These are phyloP conservation scores for Phthorimaea operculella DNA, from an alignment of 1,140 invertebrate species.

Conservation along the genomic window DNA sequence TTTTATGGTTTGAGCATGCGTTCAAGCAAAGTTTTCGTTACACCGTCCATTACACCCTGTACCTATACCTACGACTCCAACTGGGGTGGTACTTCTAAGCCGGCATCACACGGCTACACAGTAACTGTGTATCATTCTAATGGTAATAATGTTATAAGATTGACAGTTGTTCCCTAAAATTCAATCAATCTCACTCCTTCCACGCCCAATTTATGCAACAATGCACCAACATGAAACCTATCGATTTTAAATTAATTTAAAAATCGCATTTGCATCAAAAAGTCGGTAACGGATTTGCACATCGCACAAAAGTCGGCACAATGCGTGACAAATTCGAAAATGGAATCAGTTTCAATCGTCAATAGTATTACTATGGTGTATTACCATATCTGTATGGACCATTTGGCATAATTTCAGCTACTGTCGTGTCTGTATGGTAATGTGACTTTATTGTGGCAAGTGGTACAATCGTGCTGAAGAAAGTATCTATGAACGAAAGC, in stretches of 20 bases:
- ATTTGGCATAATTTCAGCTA: background rate
- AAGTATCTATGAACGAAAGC: conserved; percentile 11
- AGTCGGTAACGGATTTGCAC: conserved; percentile 51
- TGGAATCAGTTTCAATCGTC: conserved; percentile 38
- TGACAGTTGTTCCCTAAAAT: background rate
- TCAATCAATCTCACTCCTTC: conserved; percentile 2
- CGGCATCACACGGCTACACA: too few relatives aligned
- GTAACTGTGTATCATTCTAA: too few relatives aligned
- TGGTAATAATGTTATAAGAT: too few relatives aligned
- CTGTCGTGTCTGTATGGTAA: conserved; percentile 24
- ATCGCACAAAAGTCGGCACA: conserved; percentile 34
- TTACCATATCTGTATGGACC: background rate
- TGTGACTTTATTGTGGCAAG: conserved; percentile 24
- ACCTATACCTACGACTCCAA: too few relatives aligned
- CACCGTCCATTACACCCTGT: too few relatives aligned
- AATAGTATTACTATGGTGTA: conserved; percentile 37
- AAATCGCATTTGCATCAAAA: conserved; percentile 48
- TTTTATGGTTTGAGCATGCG: too few relatives aligned
- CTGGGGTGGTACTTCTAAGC: too few relatives aligned
- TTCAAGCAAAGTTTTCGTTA: too few relatives aligned
- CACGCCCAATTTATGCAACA: conserved; percentile 34
- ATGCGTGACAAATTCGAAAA: conserved; percentile 48
- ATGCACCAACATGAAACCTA: conserved; percentile 29
- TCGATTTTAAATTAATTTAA: conserved; percentile 29
- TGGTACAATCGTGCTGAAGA: conserved; percentile 12